A percentile compares a stretch with the other conserved stretches of the same genome.
phyloP scores from a whole-genome alignment of 1,140 invertebrate genomes.

The Dendroctonus valens region DNA sequence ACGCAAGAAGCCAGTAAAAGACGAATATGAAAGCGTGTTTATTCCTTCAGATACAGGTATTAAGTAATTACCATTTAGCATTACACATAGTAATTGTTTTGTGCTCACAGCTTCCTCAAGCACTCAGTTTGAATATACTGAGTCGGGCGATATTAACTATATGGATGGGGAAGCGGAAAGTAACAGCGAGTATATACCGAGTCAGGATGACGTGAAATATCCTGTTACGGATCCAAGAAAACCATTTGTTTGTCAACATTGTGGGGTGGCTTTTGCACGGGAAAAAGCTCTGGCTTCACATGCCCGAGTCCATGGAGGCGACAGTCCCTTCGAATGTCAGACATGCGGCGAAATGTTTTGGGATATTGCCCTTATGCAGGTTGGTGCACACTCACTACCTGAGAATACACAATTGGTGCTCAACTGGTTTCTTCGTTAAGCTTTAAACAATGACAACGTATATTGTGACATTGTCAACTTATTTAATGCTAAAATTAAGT shows the following conservation, averaged over 20 bases:
- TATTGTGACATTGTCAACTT: no score
- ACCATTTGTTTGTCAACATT: constrained; percentile 77
- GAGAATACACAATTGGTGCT: no score
- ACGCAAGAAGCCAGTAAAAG: constrained; percentile 39
- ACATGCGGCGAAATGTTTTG: constrained; percentile 77
- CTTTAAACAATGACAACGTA: no score
- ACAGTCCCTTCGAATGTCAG: constrained; percentile 73
- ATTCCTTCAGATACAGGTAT: constrained; percentile 12
- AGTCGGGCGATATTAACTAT: constrained; percentile 48
- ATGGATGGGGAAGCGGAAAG: constrained; percentile 49
- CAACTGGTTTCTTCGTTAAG: no score
- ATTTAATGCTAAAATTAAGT: no score
- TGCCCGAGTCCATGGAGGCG: constrained; percentile 66
- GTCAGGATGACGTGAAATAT: constrained; percentile 47
- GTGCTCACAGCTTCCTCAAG: constrained; percentile 12
- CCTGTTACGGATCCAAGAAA: constrained; percentile 69
- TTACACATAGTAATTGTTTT: neutral
- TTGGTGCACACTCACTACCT: neutral
- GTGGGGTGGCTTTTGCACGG: constrained; percentile 74
- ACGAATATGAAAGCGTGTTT: constrained; percentile 41
- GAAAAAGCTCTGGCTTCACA: constrained; percentile 78
- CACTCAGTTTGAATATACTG: constrained; percentile 12
- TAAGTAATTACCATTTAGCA: neutral
- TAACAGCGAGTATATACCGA: constrained; percentile 40
- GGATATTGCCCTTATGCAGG: constrained; percentile 63